Evolutionary conservation across 2,113 vertebrate genomes (phyloP), one percentile per base, ranked within the genome.

Genomic region (Notothenia coriiceps): DNA sequence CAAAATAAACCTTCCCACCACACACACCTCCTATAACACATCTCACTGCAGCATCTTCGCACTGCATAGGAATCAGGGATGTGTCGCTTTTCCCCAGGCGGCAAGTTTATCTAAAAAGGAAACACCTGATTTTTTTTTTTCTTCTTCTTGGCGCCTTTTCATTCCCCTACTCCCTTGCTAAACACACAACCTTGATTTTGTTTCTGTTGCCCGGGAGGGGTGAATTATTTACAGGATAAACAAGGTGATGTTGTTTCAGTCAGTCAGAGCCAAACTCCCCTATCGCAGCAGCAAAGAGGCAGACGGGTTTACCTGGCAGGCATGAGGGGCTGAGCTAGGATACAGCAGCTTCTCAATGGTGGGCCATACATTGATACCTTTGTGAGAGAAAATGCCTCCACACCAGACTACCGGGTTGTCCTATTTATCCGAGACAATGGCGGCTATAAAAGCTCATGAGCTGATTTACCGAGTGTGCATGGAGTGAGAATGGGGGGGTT

Each of bases 191-290:
- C 89, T 85, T 93, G 87, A 91, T 92, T 90, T 88, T 77, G 80
- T 88, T 90, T 85, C 79, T 87, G 80, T 85, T 86, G 85, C 90
- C 86, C 72, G 62, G 80, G 82, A 85, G 88, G 86, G 86, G 86
- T 89, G 88, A 93, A 92, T 93, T 92, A 93, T 94, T 94, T 94
- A 93, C 91, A 91, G 87, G 89, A 93, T 93, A 93, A 94, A 94
- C 94, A 93, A 92, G 89, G 84, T 79, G 90, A 89, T 93, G 91
- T 85, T 90, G 89, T 88, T 89, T 90, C 85, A 91, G 90, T 85
- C 86, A 84, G 89, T 81, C 83, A 55, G 75, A 92, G 87, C 82
- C 87, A 84, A 85, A 88, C 68, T 77, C 83, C 86, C 87, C 82
- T 76, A 85, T 78, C 75, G 67, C 82, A 65, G 84, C 75, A 79